Evolutionary conservation across 2,797 vertebrate genomes (phyloP).

Genomic region (Megaceryle alcyon): DNA sequence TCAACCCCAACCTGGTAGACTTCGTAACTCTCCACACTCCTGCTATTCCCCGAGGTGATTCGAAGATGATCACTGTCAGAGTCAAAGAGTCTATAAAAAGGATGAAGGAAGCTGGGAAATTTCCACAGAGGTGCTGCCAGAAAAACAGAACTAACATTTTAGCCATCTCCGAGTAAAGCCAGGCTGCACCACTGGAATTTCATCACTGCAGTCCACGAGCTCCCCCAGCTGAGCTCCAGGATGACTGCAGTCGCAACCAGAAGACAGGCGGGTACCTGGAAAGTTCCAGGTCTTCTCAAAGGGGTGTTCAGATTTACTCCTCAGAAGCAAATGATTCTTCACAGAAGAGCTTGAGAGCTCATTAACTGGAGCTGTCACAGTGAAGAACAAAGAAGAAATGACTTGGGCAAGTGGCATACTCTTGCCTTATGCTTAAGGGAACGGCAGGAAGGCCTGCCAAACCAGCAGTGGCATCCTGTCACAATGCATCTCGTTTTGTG

Average conservation of each 20-base stretch:
- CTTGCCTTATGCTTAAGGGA: neutral
- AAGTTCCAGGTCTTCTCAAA: neutral
- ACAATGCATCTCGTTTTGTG: neutral
- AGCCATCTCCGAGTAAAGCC: neutral
- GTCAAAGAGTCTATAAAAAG: constrained; percentile 69
- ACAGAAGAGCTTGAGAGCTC: neutral
- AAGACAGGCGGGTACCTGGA: neutral
- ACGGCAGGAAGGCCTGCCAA: neutral
- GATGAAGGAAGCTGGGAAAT: constrained; percentile 61
- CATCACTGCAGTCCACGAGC: neutral
- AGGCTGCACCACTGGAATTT: neutral
- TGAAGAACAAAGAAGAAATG: neutral
- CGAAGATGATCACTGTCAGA: constrained; percentile 65
- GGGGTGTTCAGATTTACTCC: neutral
- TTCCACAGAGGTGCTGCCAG: constrained; percentile 40
- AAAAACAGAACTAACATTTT: neutral
- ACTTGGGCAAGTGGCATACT: neutral
- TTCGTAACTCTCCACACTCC: constrained; percentile 46
- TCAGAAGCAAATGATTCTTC: neutral
- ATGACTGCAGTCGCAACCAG: neutral
- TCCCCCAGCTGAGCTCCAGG: constrained; percentile 57
- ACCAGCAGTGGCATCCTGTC: constrained; percentile 24
- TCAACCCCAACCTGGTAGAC: constrained; percentile 33
- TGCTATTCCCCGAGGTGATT: constrained; percentile 46
- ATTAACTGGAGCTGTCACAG: neutral